Percentiles rank a stretch among this genome's conserved stretches.
These are phyloP conservation scores for Nematostella vectensis DNA, from an alignment of 92 coral and sea anemone genomes.

Conservation along the genomic window DNA sequence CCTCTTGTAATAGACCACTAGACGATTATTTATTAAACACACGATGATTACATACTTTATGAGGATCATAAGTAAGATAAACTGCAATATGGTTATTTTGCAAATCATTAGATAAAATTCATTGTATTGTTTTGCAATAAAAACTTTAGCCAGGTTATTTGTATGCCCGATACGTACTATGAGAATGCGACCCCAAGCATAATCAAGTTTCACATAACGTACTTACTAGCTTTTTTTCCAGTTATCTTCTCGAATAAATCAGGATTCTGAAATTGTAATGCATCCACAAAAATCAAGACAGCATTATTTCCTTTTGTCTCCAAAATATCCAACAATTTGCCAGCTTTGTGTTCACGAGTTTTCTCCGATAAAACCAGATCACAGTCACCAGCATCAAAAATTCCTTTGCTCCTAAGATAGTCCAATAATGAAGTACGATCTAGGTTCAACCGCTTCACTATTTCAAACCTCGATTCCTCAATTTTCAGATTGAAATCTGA, in stretches of 20 bases:
- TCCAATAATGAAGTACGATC: conserved; percentile 58
- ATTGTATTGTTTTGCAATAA: no score
- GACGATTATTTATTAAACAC: no score
- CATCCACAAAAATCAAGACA: conserved; percentile 39
- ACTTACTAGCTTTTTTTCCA: conserved; percentile 71
- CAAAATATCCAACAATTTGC: conserved; percentile 55
- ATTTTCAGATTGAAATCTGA: conserved; percentile 21
- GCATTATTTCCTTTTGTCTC: conserved; percentile 48
- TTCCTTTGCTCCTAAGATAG: conserved; percentile 57
- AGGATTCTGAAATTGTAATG: conserved; percentile 61
- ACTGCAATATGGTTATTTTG: no score
- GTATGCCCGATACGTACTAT: no score
- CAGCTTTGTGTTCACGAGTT: conserved; percentile 46
- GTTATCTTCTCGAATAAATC: conserved; percentile 50
- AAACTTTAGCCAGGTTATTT: no score
- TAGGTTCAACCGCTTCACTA: conserved; percentile 46
- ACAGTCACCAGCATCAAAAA: conserved; percentile 49
- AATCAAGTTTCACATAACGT: no score
- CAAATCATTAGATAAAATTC: no score
- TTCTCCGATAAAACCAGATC: conserved; percentile 52
- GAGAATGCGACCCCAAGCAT: no score
- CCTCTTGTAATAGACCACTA: no score
- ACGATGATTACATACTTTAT: no score
- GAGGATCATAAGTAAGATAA: no score
- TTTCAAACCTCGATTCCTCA: conserved; percentile 53